A percentile compares a stretch with the other conserved stretches of the same genome.
These are phyloP conservation scores for Leptarthrus brevirostris DNA, from an alignment of 2,888 invertebrate genomes.

Conservation along the genomic window DNA sequence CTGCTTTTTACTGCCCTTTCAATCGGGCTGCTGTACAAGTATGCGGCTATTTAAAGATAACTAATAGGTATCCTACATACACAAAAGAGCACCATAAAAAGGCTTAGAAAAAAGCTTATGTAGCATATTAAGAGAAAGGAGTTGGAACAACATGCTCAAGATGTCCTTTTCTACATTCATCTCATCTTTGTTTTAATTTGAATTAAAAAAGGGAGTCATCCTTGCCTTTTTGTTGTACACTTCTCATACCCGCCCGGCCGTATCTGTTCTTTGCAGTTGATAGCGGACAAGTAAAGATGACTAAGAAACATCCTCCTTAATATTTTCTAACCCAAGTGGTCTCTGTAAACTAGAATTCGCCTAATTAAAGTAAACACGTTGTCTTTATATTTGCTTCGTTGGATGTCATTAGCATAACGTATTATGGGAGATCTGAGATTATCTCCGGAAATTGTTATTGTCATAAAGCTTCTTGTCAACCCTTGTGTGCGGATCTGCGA, in stretches of 20 bases:
- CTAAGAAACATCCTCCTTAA: constrained; percentile 38
- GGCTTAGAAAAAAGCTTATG: constrained; percentile 49
- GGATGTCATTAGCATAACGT: constrained; percentile 49
- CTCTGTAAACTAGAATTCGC: constrained; percentile 32
- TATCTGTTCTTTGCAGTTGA: too few species aligned
- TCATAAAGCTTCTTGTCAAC: constrained; percentile 12
- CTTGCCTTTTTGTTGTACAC: constrained; percentile 14
- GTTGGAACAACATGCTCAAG: constrained; percentile 52
- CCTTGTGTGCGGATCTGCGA: neutral
- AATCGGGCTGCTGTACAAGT: constrained; percentile 15
- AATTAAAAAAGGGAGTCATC: constrained; percentile 42
- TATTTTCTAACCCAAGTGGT: constrained; percentile 41
- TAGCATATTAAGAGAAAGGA: constrained; percentile 49
- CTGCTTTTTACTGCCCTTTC: constrained; percentile 45
- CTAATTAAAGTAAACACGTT: constrained; percentile 49
- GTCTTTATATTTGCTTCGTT: constrained; percentile 45
- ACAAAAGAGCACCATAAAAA: constrained; percentile 43
- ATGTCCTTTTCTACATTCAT: constrained; percentile 51
- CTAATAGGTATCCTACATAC: constrained; percentile 46
- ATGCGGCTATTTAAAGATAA: constrained; percentile 33
- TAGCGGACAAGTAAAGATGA: constrained; percentile 20
- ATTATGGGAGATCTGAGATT: constrained; percentile 36
- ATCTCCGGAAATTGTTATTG: constrained; percentile 19
- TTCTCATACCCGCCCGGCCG: neutral
- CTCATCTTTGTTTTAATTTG: constrained; percentile 49